Evolutionary conservation across 2,113 vertebrate species (phyloP), one percentile per base, ranked within the genome.

Genomic region (Manacus vitellinus): DNA sequence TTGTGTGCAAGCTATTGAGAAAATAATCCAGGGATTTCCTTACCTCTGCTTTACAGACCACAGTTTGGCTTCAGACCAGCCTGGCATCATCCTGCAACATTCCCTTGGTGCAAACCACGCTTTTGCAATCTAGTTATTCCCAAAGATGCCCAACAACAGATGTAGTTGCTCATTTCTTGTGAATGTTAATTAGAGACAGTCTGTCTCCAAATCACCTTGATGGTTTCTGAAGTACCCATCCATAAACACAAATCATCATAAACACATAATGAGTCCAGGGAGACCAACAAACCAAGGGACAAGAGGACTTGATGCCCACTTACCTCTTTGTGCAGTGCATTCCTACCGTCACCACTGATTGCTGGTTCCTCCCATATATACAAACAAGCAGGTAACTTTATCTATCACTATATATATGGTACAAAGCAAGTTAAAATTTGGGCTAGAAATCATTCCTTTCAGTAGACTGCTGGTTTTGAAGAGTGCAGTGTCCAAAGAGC

Each of bases 301-400:
- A 37, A 35, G 51, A 77, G 51, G 39, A 30, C 25, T 62, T 0
- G 0, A 33, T 4, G 75, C 73, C 63, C 73, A 66, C 68, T 62
- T n/a, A 77, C 73, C 66, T 82, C 68, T 54, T 68, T 11, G 35
- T 11, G 4, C 2, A 1, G 18, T 0, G 0, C 20, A 35, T 25
- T 49, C 51, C 72, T 51, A 39, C 52, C 41, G 63, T 22, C 17
- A 1, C 30, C 59, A 30, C 30, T 10, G 37, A 28, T 20, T 22
- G 21, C 20, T n/a, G 24, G 5, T 10, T 88, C 30, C 56, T 78
- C 46, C 24, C 24, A 30, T 8, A 25, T 5, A 10, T 8, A 33
- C 10, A 73, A 46, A 59, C 1, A 4, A 72, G 51, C 46, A 66
- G 22, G 14, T 13, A 49, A 76, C 67, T 61, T 52, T 52, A 71